These are phyloP conservation scores for Tipula vernalis DNA, from an alignment of 2,888 invertebrate species.

Conservation along the genomic window DNA sequence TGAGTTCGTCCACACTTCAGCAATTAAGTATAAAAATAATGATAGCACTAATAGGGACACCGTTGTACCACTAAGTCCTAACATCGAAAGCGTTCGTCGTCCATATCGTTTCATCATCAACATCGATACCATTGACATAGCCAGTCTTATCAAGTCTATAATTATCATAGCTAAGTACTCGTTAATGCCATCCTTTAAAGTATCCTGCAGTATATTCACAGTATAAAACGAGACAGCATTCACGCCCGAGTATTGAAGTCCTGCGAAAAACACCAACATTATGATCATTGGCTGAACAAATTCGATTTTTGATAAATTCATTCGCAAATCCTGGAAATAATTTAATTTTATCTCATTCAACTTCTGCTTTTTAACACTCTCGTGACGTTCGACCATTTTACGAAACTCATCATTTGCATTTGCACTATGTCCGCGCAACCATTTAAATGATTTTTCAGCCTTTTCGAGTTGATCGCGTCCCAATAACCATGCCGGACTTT, in stretches of 20 bases:
- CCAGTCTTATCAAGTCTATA: conserved; percentile 44
- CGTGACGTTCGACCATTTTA: conserved; percentile 38
- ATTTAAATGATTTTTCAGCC: conserved; percentile 41
- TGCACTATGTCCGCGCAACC: conserved; percentile 41
- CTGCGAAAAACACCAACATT: conserved; percentile 46
- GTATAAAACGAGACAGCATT: conserved; percentile 54
- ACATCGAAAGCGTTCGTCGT: conserved; percentile 42
- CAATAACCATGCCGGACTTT: conserved; percentile 51
- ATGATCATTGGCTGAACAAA: conserved; percentile 42
- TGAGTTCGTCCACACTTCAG: background rate
- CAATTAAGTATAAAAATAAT: conserved; percentile 32
- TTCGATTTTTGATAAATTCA: background rate
- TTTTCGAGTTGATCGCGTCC: conserved; percentile 39
- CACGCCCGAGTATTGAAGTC: conserved; percentile 49
- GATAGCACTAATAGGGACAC: conserved; percentile 42
- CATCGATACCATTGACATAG: conserved; percentile 45
- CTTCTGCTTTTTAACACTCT: conserved; percentile 14
- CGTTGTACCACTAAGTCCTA: conserved; percentile 45
- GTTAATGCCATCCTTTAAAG: conserved; percentile 41
- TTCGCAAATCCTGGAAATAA: background rate
- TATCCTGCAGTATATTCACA: conserved; percentile 44
- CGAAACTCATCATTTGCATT: conserved; percentile 40
- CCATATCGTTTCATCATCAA: conserved; percentile 42
- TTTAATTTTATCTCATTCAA: conserved; percentile 24
- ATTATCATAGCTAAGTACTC: conserved; percentile 47